A percentile compares a stretch with the other conserved stretches of the same genome.
Evolutionary conservation across 2,888 invertebrate species (phyloP).

Genomic region (Hoplodrina blanda): DNA sequence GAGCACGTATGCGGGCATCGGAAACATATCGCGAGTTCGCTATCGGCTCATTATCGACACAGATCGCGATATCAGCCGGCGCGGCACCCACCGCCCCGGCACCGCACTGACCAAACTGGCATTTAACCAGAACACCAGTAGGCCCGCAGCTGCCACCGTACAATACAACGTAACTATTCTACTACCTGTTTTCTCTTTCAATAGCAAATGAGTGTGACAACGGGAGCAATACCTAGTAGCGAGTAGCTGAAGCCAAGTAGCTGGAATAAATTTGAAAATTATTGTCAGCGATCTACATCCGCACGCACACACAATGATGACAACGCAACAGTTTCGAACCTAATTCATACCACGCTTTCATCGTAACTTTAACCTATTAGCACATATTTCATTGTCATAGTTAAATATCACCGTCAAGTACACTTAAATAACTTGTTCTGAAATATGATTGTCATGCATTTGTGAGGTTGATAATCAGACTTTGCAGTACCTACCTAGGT

Average conservation of each 20-base stretch:
- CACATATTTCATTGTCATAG: background rate
- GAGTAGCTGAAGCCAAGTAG: constrained; percentile 51
- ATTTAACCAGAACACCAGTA: constrained; percentile 39
- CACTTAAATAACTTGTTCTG: background rate
- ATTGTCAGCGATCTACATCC: constrained; percentile 52
- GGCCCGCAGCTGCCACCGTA: constrained; percentile 45
- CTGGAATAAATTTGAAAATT: constrained; percentile 53
- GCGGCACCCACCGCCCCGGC: constrained; percentile 28
- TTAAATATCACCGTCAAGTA: background rate
- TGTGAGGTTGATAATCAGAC: background rate
- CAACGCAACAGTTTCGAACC: constrained; percentile 24
- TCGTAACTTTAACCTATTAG: background rate
- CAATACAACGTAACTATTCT: constrained; percentile 31
- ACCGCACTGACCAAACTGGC: constrained; percentile 43
- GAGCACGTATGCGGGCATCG: constrained; percentile 72
- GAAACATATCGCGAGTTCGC: constrained; percentile 51
- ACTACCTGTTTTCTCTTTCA: constrained; percentile 31
- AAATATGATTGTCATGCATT: background rate
- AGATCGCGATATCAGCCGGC: constrained; percentile 50
- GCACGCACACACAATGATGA: constrained; percentile 44
- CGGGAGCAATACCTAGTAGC: constrained; percentile 1
- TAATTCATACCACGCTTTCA: constrained; percentile 21
- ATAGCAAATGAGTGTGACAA: constrained; percentile 12
- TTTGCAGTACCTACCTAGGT: too few species aligned
- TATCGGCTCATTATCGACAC: constrained; percentile 70